A percentile compares a stretch with the other conserved stretches of the same genome.
These are phyloP conservation scores for Lumbricus terrestris DNA, from an alignment of 2,888 invertebrate species.

Conservation along the genomic window DNA sequence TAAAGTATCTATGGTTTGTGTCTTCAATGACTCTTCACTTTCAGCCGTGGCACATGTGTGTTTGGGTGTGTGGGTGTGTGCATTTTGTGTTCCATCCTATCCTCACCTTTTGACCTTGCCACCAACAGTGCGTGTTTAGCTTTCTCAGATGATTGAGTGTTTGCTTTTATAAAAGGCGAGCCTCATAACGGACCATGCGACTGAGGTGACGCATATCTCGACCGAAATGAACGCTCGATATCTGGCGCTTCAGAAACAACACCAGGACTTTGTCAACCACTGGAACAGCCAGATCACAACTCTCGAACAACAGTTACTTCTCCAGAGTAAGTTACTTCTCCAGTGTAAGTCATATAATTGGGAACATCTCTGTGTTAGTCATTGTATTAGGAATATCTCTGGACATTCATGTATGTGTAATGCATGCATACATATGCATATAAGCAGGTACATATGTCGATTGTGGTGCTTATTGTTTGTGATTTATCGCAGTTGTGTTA, in stretches of 20 bases:
- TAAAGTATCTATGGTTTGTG: neutral
- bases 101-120: neutral
- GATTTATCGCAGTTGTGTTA: too few species aligned
- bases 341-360: neutral
- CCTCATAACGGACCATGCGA: slow-evolving; percentile 77
- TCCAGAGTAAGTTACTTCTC: slow-evolving; percentile 36
- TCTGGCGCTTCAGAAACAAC: slow-evolving; percentile 86
- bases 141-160: neutral
- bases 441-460: neutral
- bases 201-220: slow-evolving; percentile 75
- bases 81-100: too few species aligned
- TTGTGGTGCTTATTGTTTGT: neutral
- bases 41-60: neutral
- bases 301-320: slow-evolving; percentile 53
- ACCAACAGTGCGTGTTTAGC: neutral
- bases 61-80: neutral
- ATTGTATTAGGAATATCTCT: too few species aligned
- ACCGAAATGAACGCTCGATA: slow-evolving; percentile 74
- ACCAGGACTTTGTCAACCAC: slow-evolving; percentile 90
- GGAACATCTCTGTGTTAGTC: neutral
- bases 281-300: slow-evolving; percentile 64
- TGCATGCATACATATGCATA: too few species aligned
- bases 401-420: too few species aligned
- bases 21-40: neutral
- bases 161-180: slow-evolving; percentile 64